Conservation (phyloP, 2,113 vertebrate species). For the Dendropsophus ebraccatus region DNA sequence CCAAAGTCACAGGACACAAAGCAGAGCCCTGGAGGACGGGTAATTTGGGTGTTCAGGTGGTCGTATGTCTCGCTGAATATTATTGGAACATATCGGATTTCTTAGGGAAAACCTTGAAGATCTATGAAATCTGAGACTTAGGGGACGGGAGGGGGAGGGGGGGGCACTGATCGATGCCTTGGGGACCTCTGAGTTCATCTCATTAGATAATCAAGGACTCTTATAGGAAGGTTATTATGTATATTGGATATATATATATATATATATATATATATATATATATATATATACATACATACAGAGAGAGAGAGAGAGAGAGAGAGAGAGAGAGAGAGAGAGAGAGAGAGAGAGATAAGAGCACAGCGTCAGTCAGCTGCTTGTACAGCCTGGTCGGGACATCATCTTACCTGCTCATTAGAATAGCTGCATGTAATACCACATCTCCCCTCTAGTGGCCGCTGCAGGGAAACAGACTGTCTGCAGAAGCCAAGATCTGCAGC, state of each 20-base stretch:
- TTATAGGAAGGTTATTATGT: too few relatives aligned
- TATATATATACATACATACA: too few relatives aligned
- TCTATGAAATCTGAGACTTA: background rate
- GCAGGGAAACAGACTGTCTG: background rate
- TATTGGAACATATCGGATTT: slow-evolving; percentile 16
- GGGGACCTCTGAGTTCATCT: background rate
- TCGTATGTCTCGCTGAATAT: background rate
- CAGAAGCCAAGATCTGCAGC: background rate
- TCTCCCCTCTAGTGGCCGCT: background rate
- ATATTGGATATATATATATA: too few relatives aligned
- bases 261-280: too few relatives aligned
- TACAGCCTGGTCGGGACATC: too few relatives aligned
- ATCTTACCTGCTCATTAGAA: background rate
- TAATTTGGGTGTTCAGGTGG: background rate
- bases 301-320: too few relatives aligned
- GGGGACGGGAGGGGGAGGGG: background rate
- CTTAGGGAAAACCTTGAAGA: background rate
- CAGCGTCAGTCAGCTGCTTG: too few relatives aligned
- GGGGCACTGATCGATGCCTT: background rate
- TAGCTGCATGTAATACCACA: background rate
- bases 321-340: too few relatives aligned
- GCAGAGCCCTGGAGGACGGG: background rate
- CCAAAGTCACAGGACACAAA: background rate
- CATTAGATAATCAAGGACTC: too few relatives aligned
- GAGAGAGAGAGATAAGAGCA: too few relatives aligned